These are phyloP conservation scores for Rhodinocichla rosea DNA, from an alignment of 2,113 vertebrate species.

Conservation along the genomic window DNA sequence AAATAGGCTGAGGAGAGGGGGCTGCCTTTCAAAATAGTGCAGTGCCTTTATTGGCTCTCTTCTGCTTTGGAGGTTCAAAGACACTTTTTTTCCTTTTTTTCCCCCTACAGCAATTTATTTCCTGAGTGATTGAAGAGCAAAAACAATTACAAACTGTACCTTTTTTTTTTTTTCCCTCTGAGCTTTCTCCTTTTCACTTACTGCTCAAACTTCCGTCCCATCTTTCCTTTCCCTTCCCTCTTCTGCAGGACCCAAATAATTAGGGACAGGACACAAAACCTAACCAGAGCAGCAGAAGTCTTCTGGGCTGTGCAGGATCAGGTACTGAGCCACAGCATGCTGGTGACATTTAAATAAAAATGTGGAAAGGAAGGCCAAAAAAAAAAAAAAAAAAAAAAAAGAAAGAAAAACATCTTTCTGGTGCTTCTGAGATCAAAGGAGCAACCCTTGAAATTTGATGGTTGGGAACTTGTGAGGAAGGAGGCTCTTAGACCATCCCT, in stretches of 20 bases:
- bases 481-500: slow-evolving; percentile 33
- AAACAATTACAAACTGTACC: slow-evolving; percentile 51
- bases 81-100: neutral
- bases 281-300: neutral
- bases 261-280: neutral
- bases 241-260: neutral
- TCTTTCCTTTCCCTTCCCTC: neutral
- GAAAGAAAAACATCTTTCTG: neutral
- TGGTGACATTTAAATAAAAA: neutral
- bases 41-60: slow-evolving; percentile 21
- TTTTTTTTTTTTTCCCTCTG: slow-evolving; percentile 17
- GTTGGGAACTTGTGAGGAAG: slow-evolving; percentile 30
- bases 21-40: slow-evolving; percentile 20
- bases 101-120: slow-evolving; percentile 25
- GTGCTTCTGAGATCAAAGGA: slow-evolving; percentile 47
- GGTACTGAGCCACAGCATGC: neutral
- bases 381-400: neutral
- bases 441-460: slow-evolving; percentile 45
- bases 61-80: slow-evolving; percentile 43
- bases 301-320: neutral
- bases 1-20: slow-evolving; percentile 23
- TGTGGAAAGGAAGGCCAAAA: neutral
- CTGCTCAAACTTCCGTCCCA: neutral
- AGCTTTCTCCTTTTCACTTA: slow-evolving; percentile 43
- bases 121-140: slow-evolving; percentile 45